Conservation (phyloP, 30 jellyfish, hydroid and myxozoan species). For the Turritopsis dohrnii region DNA sequence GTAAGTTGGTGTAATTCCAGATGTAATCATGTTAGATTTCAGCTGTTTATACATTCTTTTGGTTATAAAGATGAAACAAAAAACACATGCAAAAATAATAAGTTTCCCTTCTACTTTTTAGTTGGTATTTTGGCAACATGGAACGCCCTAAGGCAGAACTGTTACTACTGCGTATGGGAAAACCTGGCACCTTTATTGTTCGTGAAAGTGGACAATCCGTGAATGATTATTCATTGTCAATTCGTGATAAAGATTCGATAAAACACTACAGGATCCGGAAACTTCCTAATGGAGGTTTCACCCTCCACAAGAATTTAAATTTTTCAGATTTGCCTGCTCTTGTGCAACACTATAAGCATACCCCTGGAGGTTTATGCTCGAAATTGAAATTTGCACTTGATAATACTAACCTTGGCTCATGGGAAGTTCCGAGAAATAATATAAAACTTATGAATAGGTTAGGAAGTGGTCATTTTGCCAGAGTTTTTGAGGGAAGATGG, state of each 20-base stretch:
- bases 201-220: not conserved
- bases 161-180: slow-evolving; percentile 15
- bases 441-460: not conserved
- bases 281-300: not conserved
- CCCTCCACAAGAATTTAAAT: not conserved
- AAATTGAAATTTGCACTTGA: slow-evolving; percentile 2
- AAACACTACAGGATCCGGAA: slow-evolving; percentile 9
- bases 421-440: slow-evolving; percentile 15
- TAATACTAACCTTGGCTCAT: not conserved
- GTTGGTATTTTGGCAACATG: slow-evolving; percentile 17
- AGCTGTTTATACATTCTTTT: not conserved
- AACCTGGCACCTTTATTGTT: slow-evolving; percentile 10
- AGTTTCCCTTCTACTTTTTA: not conserved
- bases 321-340: slow-evolving; percentile 16
- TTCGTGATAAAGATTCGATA: slow-evolving; percentile 7
- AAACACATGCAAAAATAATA: not conserved
- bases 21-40: not conserved
- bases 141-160: not conserved
- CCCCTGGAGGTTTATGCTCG: not conserved
- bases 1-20: not conserved
- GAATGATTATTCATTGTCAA: slow-evolving; percentile 18
- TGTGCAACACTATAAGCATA: not conserved
- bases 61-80: not conserved
- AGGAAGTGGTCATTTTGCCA: slow-evolving; percentile 21
- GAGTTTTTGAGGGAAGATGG: slow-evolving; percentile 14